A percentile compares a stretch with the other conserved stretches of the same genome.
Conservation (phyloP, 2,888 invertebrate genomes). For the Acanthosepion pharaonis region DNA sequence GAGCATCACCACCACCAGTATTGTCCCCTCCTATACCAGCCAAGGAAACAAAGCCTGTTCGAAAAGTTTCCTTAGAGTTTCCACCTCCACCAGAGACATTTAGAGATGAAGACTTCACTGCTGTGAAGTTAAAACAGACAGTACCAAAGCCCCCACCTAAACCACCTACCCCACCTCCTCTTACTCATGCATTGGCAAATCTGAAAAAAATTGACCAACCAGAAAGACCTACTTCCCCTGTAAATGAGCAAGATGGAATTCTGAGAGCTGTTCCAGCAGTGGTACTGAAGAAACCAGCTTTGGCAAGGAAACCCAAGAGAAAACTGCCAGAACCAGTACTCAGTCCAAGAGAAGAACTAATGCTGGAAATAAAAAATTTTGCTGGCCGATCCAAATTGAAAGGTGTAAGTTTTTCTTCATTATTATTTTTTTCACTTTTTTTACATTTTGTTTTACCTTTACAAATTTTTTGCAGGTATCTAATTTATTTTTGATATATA, state of each 20-base stretch:
- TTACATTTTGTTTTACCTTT: neutral
- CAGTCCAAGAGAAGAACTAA: neutral
- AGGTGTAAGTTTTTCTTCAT: conserved; percentile 12
- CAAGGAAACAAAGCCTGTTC: neutral
- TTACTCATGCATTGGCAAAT: neutral
- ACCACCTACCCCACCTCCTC: neutral
- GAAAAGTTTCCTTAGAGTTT: neutral
- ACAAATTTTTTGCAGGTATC: neutral
- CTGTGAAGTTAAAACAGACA: neutral
- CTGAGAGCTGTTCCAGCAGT: conserved; percentile 40
- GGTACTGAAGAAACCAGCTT: neutral
- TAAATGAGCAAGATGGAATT: neutral
- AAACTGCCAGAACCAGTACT: conserved; percentile 38
- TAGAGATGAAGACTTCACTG: conserved; percentile 6
- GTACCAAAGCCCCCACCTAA: conserved; percentile 23
- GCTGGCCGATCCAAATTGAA: neutral
- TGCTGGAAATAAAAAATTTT: conserved; percentile 38
- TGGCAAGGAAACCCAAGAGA: conserved; percentile 25
- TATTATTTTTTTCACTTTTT: too few species aligned
- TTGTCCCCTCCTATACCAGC: neutral
- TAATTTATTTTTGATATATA: neutral
- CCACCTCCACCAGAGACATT: conserved; percentile 45
- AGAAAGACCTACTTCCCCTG: neutral
- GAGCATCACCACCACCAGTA: neutral
- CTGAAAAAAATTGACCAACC: neutral